These are phyloP conservation scores for Pyrocephalus nanus DNA, from an alignment of 2,797 vertebrate genomes.

Conservation along the genomic window DNA sequence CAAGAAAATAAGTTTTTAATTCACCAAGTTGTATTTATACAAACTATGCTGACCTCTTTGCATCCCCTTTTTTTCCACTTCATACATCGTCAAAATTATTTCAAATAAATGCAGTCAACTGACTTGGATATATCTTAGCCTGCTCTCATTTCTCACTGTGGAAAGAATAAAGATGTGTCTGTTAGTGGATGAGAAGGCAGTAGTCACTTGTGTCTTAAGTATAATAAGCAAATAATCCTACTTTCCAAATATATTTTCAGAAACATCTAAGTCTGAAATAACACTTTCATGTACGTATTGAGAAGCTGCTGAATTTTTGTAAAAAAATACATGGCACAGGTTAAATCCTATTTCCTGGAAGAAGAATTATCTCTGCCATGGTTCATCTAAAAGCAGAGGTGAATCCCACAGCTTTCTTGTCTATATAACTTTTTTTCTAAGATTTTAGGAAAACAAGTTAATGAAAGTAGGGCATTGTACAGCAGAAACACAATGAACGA, in stretches of 20 bases:
- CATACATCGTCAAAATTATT: background rate
- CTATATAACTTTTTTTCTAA: background rate
- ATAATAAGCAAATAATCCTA: background rate
- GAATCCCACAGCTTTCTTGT: background rate
- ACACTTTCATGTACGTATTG: background rate
- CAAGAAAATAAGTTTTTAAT: background rate
- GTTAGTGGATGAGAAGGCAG: background rate
- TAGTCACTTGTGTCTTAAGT: background rate
- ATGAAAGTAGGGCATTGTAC: fast-evolving
- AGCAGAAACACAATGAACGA: background rate
- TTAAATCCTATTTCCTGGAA: background rate
- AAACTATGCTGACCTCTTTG: background rate
- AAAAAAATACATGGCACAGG: background rate
- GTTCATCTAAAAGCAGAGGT: background rate
- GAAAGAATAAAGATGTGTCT: background rate
- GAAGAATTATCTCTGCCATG: background rate
- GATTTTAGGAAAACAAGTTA: background rate
- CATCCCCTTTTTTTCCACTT: background rate
- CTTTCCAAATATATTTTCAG: background rate
- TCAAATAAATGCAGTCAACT: background rate
- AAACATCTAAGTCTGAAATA: background rate
- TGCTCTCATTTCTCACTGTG: background rate
- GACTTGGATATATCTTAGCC: background rate
- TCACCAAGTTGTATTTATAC: background rate
- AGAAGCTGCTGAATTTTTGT: background rate